phyloP scores from a whole-genome alignment of 2,888 invertebrate genomes.

The Lomographa bimaculata region DNA sequence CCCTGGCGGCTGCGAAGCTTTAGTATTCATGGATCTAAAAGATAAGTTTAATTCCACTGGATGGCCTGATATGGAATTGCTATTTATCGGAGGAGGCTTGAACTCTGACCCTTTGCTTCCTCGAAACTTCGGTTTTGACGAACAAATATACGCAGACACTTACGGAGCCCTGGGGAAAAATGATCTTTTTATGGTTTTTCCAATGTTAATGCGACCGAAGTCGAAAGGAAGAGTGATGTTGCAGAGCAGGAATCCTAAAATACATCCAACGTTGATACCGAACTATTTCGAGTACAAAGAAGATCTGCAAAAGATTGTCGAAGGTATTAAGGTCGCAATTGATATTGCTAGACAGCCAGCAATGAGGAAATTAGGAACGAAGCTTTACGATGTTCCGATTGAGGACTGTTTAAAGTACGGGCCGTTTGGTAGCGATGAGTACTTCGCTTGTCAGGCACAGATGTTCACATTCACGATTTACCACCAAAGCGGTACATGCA shows the following conservation, averaged over 20 bases:
- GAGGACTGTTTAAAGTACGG: constrained; percentile 82
- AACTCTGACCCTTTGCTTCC: constrained; percentile 72
- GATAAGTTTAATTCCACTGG: constrained; percentile 79
- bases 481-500: constrained; percentile 87
- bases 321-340: constrained; percentile 84
- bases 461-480: constrained; percentile 88
- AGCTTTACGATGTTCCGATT: constrained; percentile 84
- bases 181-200: constrained; percentile 83
- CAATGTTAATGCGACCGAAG: constrained; percentile 88
- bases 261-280: constrained; percentile 89
- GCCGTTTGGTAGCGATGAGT: constrained; percentile 85
- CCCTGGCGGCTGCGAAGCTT: constrained; percentile 87
- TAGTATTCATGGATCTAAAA: constrained; percentile 85
- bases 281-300: constrained; percentile 88
- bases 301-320: constrained; percentile 86
- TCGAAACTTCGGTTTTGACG: constrained; percentile 80
- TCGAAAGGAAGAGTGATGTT: constrained; percentile 88
- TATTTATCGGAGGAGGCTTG: constrained; percentile 83
- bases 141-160: constrained; percentile 65
- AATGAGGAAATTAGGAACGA: constrained; percentile 83
- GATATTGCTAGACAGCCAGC: constrained; percentile 83
- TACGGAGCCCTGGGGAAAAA: constrained; percentile 63
- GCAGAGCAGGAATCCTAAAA: constrained; percentile 87
- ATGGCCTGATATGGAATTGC: constrained; percentile 86
- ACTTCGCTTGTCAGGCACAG: constrained; percentile 87